phyloP scores from a whole-genome alignment of 2,797 vertebrate genomes.

The Lithobates pipiens region DNA sequence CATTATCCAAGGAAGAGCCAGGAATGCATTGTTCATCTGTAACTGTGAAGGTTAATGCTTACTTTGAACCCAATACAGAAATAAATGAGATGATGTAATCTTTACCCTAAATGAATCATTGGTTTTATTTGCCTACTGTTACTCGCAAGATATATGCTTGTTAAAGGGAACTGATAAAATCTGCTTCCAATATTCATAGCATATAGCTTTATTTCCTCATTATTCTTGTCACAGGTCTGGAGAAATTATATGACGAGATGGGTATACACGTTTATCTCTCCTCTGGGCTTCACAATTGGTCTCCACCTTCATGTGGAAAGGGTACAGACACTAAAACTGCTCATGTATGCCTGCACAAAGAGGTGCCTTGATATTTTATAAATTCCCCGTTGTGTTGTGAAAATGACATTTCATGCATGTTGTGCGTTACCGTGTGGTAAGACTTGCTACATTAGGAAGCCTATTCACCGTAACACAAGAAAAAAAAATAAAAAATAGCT shows the following conservation, averaged over 20 bases:
- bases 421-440: no score
- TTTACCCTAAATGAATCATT: constrained; percentile 46
- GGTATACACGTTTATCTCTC: not conserved
- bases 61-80: constrained; percentile 28
- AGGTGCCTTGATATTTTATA: not conserved
- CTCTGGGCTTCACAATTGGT: not conserved
- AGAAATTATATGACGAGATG: not conserved
- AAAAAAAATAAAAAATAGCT: no score
- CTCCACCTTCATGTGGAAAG: not conserved
- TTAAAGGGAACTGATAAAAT: constrained; percentile 2
- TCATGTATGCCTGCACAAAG: not conserved
- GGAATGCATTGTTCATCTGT: not conserved
- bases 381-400: no score
- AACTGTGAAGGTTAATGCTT: constrained; percentile 31
- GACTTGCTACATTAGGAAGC: no score
- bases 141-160: constrained; percentile 2
- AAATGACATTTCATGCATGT: no score
- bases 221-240: not conserved
- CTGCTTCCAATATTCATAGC: constrained; percentile 21
- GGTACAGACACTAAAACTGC: not conserved
- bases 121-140: constrained; percentile 35
- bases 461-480: no score
- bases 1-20: not conserved
- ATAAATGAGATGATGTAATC: constrained; percentile 50
- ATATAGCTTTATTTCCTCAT: constrained; percentile 27